Base-by-base conservation (phyloP, 2,888 invertebrate genomes). In the Sthenelais limicola region DNA sequence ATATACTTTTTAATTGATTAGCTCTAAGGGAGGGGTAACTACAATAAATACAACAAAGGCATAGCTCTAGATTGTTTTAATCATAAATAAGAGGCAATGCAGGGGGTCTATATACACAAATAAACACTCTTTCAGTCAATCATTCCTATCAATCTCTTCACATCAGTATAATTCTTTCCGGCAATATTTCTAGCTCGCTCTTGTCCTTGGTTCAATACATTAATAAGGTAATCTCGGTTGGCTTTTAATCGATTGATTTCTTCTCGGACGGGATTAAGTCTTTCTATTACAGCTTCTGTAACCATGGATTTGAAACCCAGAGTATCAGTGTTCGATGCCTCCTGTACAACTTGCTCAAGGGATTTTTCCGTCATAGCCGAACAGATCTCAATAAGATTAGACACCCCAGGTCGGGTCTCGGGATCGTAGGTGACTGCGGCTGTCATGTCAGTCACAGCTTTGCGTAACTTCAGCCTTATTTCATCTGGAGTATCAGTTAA, bases 371-470 rank as follows among this genome's bases (percentile, higher is more conserved):
- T 91, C 26, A 94, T 89, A 72, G 94, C 90, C 66, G 94, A 92
- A 89, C 96, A 94, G 76, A 97, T 93, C 72, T 90, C 90, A 77
- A 98, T 90, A 72, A 99, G 90, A 90, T 98, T 98, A 66, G 96
- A 91, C 21, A 99, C 94, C 30, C 96, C 98, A 0, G 95, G 94
- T 76, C 98, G 90, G 5, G 87, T 85, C 70, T 90, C 91, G 0
- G 93, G 93, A 78, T 96, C 93, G 88, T 91, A 98, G 15, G 93
- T 92, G 12, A 99, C 92, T 83, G 91, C 73, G 0, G 96, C 94
- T 0, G 91, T 93, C 82, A 92, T 94, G 88, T 99, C 99, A 0
- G 97, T 97, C 4, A 97, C 90, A 0, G 98, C 93, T 88, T 95
- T 96, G 83, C 93, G 94, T 21, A 97, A 88, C 87, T 94, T 95